Percentiles rank a stretch among this genome's conserved stretches.
Conservation (phyloP, 2,797 vertebrate genomes). For the Molossus alvarezi region DNA sequence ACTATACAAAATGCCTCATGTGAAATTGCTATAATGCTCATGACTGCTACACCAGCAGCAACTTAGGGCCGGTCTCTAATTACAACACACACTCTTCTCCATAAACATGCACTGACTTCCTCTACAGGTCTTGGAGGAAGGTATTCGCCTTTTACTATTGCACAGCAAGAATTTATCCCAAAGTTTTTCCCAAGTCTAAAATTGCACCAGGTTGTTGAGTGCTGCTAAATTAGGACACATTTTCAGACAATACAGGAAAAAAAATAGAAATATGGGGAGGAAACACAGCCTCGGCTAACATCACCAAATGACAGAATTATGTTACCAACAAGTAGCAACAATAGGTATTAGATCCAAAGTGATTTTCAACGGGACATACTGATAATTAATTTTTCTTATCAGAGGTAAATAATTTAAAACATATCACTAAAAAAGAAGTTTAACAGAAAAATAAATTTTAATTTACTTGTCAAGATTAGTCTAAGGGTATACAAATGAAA, state of each 20-base stretch:
- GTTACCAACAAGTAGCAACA: slow-evolving; percentile 70
- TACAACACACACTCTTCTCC: background rate
- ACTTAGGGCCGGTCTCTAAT: no score
- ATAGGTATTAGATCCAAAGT: slow-evolving; percentile 34
- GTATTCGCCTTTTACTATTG: background rate
- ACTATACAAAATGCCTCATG: background rate
- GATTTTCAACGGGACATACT: background rate
- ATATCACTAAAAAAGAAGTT: slow-evolving; percentile 15
- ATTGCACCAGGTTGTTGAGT: background rate
- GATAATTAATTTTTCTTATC: slow-evolving; percentile 60
- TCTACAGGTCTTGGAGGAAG: background rate
- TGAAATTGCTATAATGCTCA: background rate
- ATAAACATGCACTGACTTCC: background rate
- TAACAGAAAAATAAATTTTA: slow-evolving; percentile 48
- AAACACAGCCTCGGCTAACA: slow-evolving; percentile 23
- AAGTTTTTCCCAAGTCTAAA: slow-evolving; percentile 21
- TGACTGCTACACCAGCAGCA: background rate
- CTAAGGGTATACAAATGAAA: background rate
- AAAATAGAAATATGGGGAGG: background rate
- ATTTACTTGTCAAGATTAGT: background rate
- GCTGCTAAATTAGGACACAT: slow-evolving; percentile 64
- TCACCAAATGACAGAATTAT: slow-evolving; percentile 57
- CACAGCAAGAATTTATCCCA: background rate
- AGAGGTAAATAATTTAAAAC: slow-evolving; percentile 48
- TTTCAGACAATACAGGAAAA: background rate